These are phyloP conservation scores for Deilephila elpenor DNA, from an alignment of 2,888 invertebrate species.

Conservation along the genomic window DNA sequence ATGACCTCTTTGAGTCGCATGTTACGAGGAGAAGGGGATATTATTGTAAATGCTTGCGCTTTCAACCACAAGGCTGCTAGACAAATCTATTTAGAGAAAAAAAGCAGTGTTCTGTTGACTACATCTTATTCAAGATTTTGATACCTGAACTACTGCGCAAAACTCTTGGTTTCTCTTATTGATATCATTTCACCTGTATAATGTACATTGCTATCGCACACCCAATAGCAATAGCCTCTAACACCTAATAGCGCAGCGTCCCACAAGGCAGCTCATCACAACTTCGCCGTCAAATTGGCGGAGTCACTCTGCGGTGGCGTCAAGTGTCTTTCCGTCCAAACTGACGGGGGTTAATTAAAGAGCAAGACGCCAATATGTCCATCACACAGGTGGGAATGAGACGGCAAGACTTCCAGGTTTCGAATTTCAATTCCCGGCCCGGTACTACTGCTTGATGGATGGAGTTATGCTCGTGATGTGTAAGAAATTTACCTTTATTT, in stretches of 20 bases:
- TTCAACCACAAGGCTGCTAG: too few relatives aligned
- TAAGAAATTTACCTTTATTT: conserved; percentile 20
- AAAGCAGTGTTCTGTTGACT: too few relatives aligned
- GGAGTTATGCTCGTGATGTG: conserved; percentile 17
- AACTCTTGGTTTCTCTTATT: too few relatives aligned
- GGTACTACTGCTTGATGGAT: conserved; percentile 32
- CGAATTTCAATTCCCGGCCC: conserved; percentile 46
- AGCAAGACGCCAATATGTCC: conserved; percentile 44
- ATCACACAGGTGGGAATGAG: conserved; percentile 36
- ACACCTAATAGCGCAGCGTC: conserved; percentile 20
- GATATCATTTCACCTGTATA: too few relatives aligned
- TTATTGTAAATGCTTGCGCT: too few relatives aligned
- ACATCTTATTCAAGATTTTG: too few relatives aligned
- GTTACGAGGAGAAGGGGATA: too few relatives aligned
- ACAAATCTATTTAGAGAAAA: too few relatives aligned
- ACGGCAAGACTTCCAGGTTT: conserved; percentile 36
- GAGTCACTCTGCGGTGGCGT: conserved; percentile 64
- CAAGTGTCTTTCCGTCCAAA: conserved; percentile 71
- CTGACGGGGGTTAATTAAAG: conserved; percentile 68
- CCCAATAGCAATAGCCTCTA: conserved; percentile 7
- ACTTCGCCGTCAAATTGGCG: conserved; percentile 72
- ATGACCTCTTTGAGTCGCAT: too few relatives aligned
- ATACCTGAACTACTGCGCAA: too few relatives aligned
- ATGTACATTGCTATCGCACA: too few relatives aligned
- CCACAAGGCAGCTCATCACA: conserved; percentile 49